Percentiles rank a stretch among this genome's conserved stretches.
phyloP scores from a whole-genome alignment of 2,113 vertebrate species.

The Neotoma lepida region DNA sequence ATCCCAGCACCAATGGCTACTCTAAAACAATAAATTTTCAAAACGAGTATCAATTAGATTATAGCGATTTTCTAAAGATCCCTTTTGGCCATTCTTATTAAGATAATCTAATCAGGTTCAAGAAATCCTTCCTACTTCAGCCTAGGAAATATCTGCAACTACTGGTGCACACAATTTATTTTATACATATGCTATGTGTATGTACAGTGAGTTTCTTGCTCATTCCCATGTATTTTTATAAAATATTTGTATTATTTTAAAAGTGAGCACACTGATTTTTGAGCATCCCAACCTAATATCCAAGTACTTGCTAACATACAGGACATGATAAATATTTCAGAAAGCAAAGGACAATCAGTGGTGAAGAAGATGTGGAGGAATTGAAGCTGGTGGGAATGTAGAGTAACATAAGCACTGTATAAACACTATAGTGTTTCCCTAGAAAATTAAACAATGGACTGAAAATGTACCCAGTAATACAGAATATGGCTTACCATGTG shows the following conservation, averaged over 20 bases:
- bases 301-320: background rate
- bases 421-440: background rate
- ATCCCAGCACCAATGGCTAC: background rate
- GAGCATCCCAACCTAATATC: background rate
- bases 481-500: background rate
- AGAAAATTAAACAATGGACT: background rate
- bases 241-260: background rate
- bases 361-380: background rate
- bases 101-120: background rate
- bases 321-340: background rate
- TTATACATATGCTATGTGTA: background rate
- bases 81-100: background rate
- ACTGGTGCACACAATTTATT: no score
- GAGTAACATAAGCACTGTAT: background rate
- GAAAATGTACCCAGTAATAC: background rate
- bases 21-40: conserved; percentile 1
- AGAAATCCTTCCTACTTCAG: background rate
- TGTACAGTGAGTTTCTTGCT: background rate
- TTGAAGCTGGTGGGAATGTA: background rate
- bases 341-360: background rate
- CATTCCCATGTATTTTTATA: background rate
- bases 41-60: background rate
- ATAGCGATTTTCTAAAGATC: background rate
- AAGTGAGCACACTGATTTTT: background rate
- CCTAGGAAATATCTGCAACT: background rate